phyloP scores from a whole-genome alignment of 2,797 vertebrate genomes.

The Dicrostonyx torquatus region DNA sequence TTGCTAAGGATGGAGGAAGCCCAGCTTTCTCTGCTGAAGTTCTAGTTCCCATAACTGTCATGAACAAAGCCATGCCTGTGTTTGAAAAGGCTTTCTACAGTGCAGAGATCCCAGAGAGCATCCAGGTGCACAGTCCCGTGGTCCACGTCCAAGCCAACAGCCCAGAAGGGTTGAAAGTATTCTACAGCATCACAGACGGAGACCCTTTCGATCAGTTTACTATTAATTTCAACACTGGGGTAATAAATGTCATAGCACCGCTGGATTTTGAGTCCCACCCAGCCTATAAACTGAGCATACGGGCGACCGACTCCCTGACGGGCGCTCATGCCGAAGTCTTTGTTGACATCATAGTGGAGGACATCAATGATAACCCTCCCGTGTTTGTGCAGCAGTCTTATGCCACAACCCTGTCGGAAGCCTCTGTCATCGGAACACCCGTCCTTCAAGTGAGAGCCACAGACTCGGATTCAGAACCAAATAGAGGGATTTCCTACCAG shows the following conservation, averaged over 20 bases:
- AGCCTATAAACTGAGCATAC: conserved; percentile 95
- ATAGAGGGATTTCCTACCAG: conserved; percentile 93
- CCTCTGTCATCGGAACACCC: conserved; percentile 92
- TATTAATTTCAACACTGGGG: conserved; percentile 97
- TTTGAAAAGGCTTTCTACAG: conserved; percentile 98
- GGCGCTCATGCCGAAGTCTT: conserved; percentile 95
- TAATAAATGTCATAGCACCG: conserved; percentile 92
- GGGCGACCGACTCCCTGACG: conserved; percentile 95
- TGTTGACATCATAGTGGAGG: conserved; percentile 96
- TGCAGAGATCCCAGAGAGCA: conserved; percentile 95
- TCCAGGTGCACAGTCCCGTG: conserved; percentile 93
- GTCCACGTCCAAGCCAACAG: conserved; percentile 96
- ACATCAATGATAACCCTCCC: conserved; percentile 96
- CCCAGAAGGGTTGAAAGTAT: conserved; percentile 96
- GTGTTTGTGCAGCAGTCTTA: conserved; percentile 91
- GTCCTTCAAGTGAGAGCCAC: conserved; percentile 92
- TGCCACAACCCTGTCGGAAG: conserved; percentile 92
- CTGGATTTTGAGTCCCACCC: conserved; percentile 97
- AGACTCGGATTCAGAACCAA: conserved; percentile 93
- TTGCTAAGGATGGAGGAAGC: conserved; percentile 93
- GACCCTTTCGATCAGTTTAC: conserved; percentile 97
- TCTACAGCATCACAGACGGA: conserved; percentile 96
- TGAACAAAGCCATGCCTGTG: conserved; percentile 96
- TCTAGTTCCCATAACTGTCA: conserved; percentile 92
- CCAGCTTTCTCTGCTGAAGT: conserved; percentile 92